Percentiles rank a stretch among this genome's conserved stretches.
Conservation (phyloP, 2,113 vertebrate species). For the Scopus umbretta region DNA sequence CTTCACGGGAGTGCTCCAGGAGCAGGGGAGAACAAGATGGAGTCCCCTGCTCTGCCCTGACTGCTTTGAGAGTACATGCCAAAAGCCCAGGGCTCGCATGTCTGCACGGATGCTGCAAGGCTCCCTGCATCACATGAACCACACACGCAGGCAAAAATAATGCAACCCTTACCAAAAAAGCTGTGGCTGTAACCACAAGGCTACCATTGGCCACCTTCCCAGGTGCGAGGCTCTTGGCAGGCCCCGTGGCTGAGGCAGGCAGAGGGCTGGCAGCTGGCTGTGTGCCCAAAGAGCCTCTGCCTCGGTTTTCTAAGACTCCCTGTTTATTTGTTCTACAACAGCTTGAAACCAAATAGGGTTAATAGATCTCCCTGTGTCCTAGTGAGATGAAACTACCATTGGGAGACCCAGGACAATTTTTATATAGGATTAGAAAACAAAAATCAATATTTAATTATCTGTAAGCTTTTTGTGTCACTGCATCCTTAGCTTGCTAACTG, state of each 20-base stretch:
- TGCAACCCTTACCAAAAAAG: rapidly evolving
- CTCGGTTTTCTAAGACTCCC: not conserved
- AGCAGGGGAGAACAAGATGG: rapidly evolving
- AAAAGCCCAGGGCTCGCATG: rapidly evolving
- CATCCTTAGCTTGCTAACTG: conserved; percentile 96
- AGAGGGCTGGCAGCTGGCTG: not conserved
- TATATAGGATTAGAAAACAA: conserved; percentile 99
- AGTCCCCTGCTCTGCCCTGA: not conserved
- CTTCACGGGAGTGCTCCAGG: rapidly evolving
- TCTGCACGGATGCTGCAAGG: not conserved
- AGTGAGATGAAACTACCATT: conserved; percentile 93
- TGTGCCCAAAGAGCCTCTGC: not conserved
- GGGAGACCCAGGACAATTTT: conserved; percentile 99
- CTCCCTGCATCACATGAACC: not conserved
- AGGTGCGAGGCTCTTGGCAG: not conserved
- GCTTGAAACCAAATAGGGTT: conserved; percentile 83
- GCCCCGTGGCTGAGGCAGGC: not conserved
- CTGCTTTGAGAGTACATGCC: not conserved
- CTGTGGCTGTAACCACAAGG: not conserved
- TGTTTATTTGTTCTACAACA: conserved; percentile 44
- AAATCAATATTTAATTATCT: conserved; percentile 99
- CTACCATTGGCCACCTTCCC: not conserved
- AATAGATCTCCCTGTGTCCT: conserved; percentile 79
- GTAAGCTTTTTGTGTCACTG: conserved; percentile 99
- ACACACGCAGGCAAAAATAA: rapidly evolving